Conservation (phyloP, 2,113 vertebrate genomes). For the Castor canadensis region DNA sequence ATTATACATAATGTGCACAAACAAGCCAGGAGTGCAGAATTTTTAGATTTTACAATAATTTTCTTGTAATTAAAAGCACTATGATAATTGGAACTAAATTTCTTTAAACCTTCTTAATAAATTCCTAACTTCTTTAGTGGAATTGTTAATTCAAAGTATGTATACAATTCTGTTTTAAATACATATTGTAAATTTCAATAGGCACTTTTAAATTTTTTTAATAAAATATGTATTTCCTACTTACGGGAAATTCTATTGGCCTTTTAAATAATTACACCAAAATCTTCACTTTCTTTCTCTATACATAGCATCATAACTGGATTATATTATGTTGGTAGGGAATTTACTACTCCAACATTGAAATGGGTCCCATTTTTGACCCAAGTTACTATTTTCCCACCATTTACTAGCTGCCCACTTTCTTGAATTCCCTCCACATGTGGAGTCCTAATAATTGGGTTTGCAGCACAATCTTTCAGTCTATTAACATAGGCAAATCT, state of each 20-base stretch:
- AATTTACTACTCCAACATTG: slow-evolving; percentile 32
- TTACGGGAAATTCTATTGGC: not conserved
- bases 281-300: slow-evolving; percentile 29
- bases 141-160: slow-evolving; percentile 22
- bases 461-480: slow-evolving; percentile 28
- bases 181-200: not conserved
- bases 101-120: slow-evolving; percentile 34
- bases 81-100: slow-evolving; percentile 25
- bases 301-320: not conserved
- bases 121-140: slow-evolving; percentile 1
- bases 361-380: slow-evolving; percentile 50
- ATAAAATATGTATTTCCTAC: slow-evolving; percentile 23
- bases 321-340: not conserved
- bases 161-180: slow-evolving; percentile 19
- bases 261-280: slow-evolving; percentile 29
- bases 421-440: slow-evolving; percentile 44
- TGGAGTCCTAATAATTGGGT: slow-evolving; percentile 12
- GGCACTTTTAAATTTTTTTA: slow-evolving; percentile 28
- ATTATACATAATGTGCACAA: not conserved
- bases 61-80: slow-evolving; percentile 19
- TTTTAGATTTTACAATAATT: not conserved
- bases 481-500: slow-evolving; percentile 53
- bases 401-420: slow-evolving; percentile 41
- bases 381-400: slow-evolving; percentile 51
- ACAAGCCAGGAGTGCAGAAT: not conserved